phyloP scores from a whole-genome alignment of 2,888 invertebrate species.

The Laothoe populi region DNA sequence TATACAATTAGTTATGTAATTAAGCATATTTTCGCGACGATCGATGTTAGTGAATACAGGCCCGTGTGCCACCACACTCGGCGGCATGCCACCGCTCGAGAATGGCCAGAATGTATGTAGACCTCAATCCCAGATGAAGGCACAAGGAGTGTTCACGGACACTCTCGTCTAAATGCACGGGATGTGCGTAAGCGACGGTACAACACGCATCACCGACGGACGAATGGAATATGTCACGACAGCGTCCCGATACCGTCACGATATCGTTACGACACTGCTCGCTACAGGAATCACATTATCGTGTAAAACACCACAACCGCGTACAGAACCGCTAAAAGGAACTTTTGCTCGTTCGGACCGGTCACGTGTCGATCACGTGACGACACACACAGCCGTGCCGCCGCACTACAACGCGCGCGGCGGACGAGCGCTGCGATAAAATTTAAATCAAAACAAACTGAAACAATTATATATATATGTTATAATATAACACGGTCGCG shows the following conservation, averaged over 20 bases:
- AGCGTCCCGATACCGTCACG: no score
- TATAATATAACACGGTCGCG: conserved; percentile 39
- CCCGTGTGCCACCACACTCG: neutral
- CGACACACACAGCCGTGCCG: neutral
- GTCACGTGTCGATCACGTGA: conserved; percentile 47
- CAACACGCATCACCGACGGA: conserved; percentile 6
- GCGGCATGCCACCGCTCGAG: neutral
- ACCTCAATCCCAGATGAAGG: conserved; percentile 25
- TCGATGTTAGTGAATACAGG: neutral
- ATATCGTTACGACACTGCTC: conserved; percentile 10
- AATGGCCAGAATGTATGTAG: neutral
- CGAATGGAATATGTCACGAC: conserved; percentile 13
- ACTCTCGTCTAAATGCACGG: neutral
- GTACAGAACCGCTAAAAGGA: conserved; percentile 44
- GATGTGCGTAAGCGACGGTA: conserved; percentile 27
- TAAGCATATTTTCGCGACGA: neutral
- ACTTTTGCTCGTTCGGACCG: conserved; percentile 31
- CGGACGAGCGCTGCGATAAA: conserved; percentile 67
- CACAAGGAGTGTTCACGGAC: conserved; percentile 17
- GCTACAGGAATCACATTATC: conserved; percentile 34
- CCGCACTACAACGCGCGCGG: conserved; percentile 73
- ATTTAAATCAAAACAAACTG: conserved; percentile 69
- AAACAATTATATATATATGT: conserved; percentile 48
- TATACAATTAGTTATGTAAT: conserved; percentile 30
- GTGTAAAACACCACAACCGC: conserved; percentile 49